phyloP scores from a whole-genome alignment of 37 sponge, comb jelly and placozoan genomes.

The Halisarca cf. caerulea region DNA sequence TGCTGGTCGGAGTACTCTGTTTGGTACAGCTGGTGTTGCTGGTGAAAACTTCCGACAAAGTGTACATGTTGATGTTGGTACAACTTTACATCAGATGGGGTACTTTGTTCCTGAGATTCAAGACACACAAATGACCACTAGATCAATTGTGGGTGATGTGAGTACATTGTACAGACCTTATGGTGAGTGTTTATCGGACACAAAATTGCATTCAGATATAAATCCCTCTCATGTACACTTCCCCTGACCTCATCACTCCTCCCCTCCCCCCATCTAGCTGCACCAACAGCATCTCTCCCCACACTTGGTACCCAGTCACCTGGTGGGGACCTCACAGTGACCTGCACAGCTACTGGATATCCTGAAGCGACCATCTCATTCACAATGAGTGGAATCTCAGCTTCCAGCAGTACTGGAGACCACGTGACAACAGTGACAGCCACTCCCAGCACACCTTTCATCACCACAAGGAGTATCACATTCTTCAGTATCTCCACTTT shows the following conservation, averaged over 20 bases:
- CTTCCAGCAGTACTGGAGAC: background rate
- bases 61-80: background rate
- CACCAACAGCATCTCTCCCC: too few species aligned
- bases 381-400: background rate
- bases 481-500: background rate
- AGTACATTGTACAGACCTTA: too few species aligned
- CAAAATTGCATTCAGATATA: too few species aligned
- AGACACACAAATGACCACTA: background rate
- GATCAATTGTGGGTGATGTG: too few species aligned
- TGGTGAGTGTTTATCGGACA: too few species aligned
- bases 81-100: background rate
- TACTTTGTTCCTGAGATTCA: background rate
- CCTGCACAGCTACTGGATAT: conserved; percentile 14
- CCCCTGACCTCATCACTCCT: too few species aligned
- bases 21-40: too few species aligned
- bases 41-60: background rate
- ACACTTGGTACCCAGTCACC: background rate
- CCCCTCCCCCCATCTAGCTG: too few species aligned
- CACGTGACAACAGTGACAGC: background rate
- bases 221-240: too few species aligned
- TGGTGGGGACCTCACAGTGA: background rate
- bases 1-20: too few species aligned
- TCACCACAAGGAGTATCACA: background rate
- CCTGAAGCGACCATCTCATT: conserved; percentile 12
- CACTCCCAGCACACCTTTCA: background rate